These are phyloP conservation scores for Tinamus major DNA, from an alignment of 2,797 vertebrate species.

Conservation along the genomic window DNA sequence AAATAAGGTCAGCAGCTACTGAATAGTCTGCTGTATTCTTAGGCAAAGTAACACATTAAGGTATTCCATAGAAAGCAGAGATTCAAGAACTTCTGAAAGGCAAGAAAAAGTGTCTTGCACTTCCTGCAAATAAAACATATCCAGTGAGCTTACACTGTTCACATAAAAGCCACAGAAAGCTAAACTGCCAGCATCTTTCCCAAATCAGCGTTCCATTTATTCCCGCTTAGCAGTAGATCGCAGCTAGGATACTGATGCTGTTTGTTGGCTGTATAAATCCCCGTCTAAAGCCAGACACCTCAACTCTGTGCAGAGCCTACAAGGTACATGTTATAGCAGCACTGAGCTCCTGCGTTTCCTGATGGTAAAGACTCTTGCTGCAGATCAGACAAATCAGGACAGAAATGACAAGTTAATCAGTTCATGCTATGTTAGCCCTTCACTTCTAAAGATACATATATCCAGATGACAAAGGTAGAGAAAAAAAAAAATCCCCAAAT, in stretches of 20 bases:
- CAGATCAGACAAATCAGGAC: neutral
- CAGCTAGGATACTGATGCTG: neutral
- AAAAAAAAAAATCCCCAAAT: neutral
- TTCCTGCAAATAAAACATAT: neutral
- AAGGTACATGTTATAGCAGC: neutral
- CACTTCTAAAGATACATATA: neutral
- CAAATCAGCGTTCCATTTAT: neutral
- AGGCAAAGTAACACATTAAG: neutral
- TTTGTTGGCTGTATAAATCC: neutral
- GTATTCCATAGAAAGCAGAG: neutral
- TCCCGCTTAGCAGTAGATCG: neutral
- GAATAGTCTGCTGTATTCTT: neutral
- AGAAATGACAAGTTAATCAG: neutral
- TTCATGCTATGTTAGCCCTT: neutral
- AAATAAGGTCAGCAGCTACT: neutral
- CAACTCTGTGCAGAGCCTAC: neutral
- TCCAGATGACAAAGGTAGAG: neutral
- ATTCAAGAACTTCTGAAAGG: neutral
- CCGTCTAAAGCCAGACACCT: neutral
- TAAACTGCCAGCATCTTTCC: neutral
- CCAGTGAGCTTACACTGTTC: neutral
- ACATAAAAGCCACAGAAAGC: neutral
- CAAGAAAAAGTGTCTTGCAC: neutral
- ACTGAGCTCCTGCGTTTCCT: neutral
- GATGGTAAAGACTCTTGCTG: neutral